Percentiles rank a stretch among this genome's conserved stretches.
phyloP scores from a whole-genome alignment of 2,888 invertebrate species.

The Drosophila formosana region DNA sequence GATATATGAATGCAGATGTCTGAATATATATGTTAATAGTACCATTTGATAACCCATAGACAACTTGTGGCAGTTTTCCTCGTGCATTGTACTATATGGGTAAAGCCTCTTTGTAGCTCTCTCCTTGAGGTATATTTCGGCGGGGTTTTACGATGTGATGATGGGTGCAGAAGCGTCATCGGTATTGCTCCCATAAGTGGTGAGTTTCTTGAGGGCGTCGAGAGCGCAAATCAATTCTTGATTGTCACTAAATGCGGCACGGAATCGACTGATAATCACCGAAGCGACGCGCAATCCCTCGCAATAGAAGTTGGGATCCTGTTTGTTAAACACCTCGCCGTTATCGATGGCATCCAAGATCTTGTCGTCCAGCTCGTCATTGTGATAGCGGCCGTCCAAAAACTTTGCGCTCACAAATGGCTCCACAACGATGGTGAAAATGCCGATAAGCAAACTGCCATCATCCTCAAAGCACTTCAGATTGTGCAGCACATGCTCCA shows the following conservation, averaged over 20 bases:
- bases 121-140: background rate
- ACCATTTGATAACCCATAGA: background rate
- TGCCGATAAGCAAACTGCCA: conserved; percentile 63
- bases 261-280: conserved; percentile 65
- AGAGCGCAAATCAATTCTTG: conserved; percentile 49
- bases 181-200: background rate
- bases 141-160: background rate
- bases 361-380: conserved; percentile 24
- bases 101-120: background rate
- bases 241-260: conserved; percentile 61
- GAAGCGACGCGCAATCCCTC: conserved; percentile 76
- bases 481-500: conserved; percentile 60
- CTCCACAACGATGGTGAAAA: conserved; percentile 74
- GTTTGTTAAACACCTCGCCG: conserved; percentile 81
- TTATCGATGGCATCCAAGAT: background rate
- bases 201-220: conserved; percentile 13
- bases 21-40: too few relatives aligned
- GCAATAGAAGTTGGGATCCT: conserved; percentile 82
- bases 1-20: too few relatives aligned
- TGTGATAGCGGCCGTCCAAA: conserved; percentile 5
- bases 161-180: background rate
- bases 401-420: conserved; percentile 54
- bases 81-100: background rate
- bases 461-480: conserved; percentile 53
- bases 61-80: background rate